These are phyloP conservation scores for Apotomis betuletana DNA, from an alignment of 2,888 invertebrate genomes.

Conservation along the genomic window DNA sequence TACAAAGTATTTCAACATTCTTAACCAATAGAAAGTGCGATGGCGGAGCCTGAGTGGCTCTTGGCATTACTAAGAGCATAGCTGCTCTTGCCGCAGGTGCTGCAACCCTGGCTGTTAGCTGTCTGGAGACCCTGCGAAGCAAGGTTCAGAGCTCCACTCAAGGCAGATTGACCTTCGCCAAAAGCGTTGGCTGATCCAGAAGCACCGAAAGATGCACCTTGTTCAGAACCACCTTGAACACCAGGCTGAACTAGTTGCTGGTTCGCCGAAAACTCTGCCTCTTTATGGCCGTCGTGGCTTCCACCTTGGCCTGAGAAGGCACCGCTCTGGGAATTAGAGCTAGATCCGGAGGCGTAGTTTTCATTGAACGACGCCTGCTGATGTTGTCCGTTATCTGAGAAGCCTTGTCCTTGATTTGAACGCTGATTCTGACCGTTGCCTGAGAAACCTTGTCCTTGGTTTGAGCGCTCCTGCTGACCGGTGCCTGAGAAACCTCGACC, in stretches of 20 bases:
- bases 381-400: constrained; percentile 8
- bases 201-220: constrained; percentile 40
- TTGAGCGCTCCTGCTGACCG: constrained; percentile 8
- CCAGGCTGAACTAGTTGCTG: constrained; percentile 33
- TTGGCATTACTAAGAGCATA: constrained; percentile 77
- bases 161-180: constrained; percentile 52
- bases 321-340: constrained; percentile 28
- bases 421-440: not conserved
- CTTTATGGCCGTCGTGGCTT: not conserved
- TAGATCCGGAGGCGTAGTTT: constrained; percentile 25
- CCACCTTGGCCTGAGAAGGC: constrained; percentile 17
- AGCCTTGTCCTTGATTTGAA: constrained; percentile 8
- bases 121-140: constrained; percentile 66
- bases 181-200: constrained; percentile 41
- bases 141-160: constrained; percentile 64
- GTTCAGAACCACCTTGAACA: constrained; percentile 31
- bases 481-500: constrained; percentile 17
- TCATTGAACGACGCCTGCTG: constrained; percentile 21
- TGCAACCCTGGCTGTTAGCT: constrained; percentile 56
- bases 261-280: constrained; percentile 18
- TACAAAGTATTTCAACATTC: constrained; percentile 54
- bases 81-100: constrained; percentile 67
- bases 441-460: constrained; percentile 12
- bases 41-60: constrained; percentile 67
- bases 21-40: constrained; percentile 69